Percentiles rank a stretch among this genome's conserved stretches.
These are phyloP conservation scores for Drosophila nr. medialis DNA, from an alignment of 2,888 invertebrate species.

Conservation along the genomic window DNA sequence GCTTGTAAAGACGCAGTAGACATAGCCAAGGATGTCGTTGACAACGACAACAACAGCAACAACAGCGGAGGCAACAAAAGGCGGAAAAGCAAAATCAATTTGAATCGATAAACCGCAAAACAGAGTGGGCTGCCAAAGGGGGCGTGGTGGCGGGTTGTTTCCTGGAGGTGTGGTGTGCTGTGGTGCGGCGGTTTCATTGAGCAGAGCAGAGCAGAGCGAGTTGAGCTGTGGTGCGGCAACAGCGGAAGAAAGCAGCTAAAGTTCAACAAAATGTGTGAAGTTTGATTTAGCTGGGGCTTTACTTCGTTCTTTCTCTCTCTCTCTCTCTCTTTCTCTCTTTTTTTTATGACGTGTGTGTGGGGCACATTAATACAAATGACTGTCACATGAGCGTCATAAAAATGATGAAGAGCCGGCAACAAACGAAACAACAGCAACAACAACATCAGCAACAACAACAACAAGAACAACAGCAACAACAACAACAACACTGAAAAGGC, in stretches of 20 bases:
- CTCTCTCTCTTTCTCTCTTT: too few relatives aligned
- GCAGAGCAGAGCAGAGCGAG: not conserved
- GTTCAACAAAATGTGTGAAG: conserved; percentile 59
- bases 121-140: conserved; percentile 44
- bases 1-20: conserved; percentile 43
- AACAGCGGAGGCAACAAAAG: conserved; percentile 21
- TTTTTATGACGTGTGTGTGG: conserved; percentile 37
- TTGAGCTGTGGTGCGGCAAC: conserved; percentile 9
- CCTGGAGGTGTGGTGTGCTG: not conserved
- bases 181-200: not conserved
- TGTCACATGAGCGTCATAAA: conserved; percentile 78
- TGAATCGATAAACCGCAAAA: conserved; percentile 76
- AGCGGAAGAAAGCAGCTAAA: conserved; percentile 45
- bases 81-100: conserved; percentile 73
- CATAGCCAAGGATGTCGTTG: conserved; percentile 59
- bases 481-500: conserved; percentile 42
- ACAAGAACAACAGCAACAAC: conserved; percentile 13
- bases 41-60: conserved; percentile 41
- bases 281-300: conserved; percentile 60
- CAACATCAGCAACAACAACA: conserved; percentile 18
- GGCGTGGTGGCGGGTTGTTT: not conserved
- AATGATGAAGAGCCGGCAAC: conserved; percentile 69
- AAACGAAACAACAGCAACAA: conserved; percentile 18
- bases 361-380: conserved; percentile 77
- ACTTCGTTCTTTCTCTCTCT: not conserved